phyloP scores from a whole-genome alignment of 2,888 invertebrate species.

The Ethmia dodecea region DNA sequence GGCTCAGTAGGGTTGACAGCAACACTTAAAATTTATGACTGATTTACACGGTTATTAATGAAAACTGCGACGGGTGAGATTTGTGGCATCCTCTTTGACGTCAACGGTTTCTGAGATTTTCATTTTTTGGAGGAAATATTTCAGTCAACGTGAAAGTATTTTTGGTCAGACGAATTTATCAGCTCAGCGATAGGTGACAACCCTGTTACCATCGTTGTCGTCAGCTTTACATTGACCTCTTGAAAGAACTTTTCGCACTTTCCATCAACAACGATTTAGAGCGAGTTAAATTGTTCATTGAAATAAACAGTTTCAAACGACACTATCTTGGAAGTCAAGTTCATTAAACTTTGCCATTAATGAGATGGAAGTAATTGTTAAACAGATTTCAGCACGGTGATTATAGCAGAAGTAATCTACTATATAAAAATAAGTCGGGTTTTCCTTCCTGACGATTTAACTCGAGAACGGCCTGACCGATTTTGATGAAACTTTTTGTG shows the following conservation, averaged over 20 bases:
- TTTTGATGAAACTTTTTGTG: too few relatives aligned
- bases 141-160: constrained; percentile 25
- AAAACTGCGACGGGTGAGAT: constrained; percentile 15
- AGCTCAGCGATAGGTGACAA: constrained; percentile 23
- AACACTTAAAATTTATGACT: constrained; percentile 20
- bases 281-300: constrained; percentile 18
- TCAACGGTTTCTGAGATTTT: constrained; percentile 19
- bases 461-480: too few relatives aligned
- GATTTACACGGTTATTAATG: constrained; percentile 14
- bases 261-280: constrained; percentile 25
- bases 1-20: constrained; percentile 26
- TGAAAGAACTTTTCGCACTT: constrained; percentile 33
- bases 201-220: constrained; percentile 25
- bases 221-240: constrained; percentile 40
- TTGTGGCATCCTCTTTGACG: constrained; percentile 23
- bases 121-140: constrained; percentile 13
- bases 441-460: too few relatives aligned
- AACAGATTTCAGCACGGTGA: too few relatives aligned
- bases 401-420: too few relatives aligned
- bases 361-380: too few relatives aligned
- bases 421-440: too few relatives aligned
- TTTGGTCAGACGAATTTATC: constrained; percentile 8
- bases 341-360: too few relatives aligned
- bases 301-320: too few relatives aligned
- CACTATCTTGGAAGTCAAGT: too few relatives aligned